Percentiles rank a stretch among this genome's conserved stretches.
These are phyloP conservation scores for Bradypodion pumilum DNA, from an alignment of 2,797 vertebrate genomes.

Conservation along the genomic window DNA sequence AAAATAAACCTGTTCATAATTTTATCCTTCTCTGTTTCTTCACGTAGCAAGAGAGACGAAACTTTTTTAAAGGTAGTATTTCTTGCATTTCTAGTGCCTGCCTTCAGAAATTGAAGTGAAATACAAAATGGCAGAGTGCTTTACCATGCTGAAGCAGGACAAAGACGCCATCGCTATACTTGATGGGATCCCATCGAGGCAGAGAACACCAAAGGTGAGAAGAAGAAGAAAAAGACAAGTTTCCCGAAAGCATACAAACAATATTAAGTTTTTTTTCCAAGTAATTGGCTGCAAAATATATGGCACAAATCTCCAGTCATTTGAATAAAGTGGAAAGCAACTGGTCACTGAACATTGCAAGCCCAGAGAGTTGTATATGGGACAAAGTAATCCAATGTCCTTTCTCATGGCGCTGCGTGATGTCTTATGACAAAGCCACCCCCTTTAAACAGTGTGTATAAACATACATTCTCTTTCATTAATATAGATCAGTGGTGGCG, in stretches of 20 bases:
- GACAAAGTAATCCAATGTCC: neutral
- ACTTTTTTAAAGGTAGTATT: neutral
- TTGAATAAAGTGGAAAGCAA: neutral
- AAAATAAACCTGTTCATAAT: neutral
- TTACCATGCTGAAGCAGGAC: slow-evolving; percentile 96
- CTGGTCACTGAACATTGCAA: neutral
- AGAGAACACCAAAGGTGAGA: slow-evolving; percentile 97
- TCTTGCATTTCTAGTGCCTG: slow-evolving; percentile 80
- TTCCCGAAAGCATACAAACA: neutral
- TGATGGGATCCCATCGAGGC: slow-evolving; percentile 95
- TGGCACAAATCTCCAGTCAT: neutral
- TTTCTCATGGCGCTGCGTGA: neutral
- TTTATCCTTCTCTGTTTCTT: too few species aligned
- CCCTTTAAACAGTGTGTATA: too few species aligned
- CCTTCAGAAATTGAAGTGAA: slow-evolving; percentile 98
- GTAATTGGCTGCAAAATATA: neutral
- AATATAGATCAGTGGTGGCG: too few species aligned
- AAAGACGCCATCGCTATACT: slow-evolving; percentile 98
- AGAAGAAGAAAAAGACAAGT: too few species aligned
- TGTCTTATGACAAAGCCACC: neutral
- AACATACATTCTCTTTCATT: too few species aligned
- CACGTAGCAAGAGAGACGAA: neutral
- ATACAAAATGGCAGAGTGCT: slow-evolving; percentile 99
- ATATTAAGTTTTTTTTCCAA: neutral
- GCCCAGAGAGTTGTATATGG: neutral